phyloP scores from a whole-genome alignment of 2,888 invertebrate genomes.

The Tipula unca region DNA sequence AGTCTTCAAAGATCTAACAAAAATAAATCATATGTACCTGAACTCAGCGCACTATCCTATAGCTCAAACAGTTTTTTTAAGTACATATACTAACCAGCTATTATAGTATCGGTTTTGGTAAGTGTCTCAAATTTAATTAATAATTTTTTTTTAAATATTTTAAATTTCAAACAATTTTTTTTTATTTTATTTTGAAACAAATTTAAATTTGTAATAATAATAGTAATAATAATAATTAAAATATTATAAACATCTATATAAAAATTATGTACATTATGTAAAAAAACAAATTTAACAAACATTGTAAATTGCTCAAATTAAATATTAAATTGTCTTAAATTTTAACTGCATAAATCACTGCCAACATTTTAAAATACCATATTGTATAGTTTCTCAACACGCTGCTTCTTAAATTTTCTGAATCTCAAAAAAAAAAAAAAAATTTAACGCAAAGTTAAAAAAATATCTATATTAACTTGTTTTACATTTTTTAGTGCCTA shows the following conservation, averaged over 20 bases:
- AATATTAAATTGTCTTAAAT: neutral
- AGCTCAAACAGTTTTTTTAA: neutral
- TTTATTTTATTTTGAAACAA: neutral
- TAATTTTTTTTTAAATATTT: neutral
- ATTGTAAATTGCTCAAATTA: neutral
- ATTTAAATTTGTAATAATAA: neutral
- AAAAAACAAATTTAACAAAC: neutral
- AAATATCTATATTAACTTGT: neutral
- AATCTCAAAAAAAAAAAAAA: neutral
- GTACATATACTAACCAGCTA: neutral
- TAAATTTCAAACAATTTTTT: neutral
- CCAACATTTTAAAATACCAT: neutral
- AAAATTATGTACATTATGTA: neutral
- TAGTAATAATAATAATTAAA: neutral
- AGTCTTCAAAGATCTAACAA: neutral
- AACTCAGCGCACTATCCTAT: neutral
- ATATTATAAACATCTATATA: neutral
- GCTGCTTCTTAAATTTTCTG: neutral
- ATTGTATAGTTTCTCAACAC: neutral
- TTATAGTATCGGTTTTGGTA: neutral
- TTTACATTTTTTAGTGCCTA: conserved; percentile 1
- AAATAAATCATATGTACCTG: neutral
- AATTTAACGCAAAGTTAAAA: neutral
- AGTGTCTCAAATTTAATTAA: neutral
- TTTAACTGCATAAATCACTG: neutral